A percentile compares a stretch with the other conserved stretches of the same genome.
Evolutionary conservation across 2,797 vertebrate genomes (phyloP).

Genomic region (Tangara arthus): DNA sequence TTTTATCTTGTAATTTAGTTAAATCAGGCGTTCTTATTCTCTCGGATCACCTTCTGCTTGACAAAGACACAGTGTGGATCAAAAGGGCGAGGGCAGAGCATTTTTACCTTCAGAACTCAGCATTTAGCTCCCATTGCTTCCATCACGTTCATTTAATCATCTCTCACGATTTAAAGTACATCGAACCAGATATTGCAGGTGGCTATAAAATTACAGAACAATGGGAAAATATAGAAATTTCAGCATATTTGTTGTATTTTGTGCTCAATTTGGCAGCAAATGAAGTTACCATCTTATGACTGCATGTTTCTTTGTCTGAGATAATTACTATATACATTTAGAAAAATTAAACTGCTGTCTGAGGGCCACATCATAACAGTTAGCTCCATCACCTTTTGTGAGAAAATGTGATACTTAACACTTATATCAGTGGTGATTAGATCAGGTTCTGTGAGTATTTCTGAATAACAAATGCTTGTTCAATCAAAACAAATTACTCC

Average conservation of each 20-base stretch:
- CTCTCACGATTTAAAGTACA: not conserved
- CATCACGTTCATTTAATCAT: not conserved
- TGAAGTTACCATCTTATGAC: not conserved
- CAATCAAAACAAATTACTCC: not conserved
- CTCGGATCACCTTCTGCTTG: slow-evolving; percentile 4
- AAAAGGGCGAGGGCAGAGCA: not conserved
- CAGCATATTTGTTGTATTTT: not conserved
- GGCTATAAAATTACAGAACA: not conserved
- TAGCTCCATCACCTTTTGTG: not conserved
- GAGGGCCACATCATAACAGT: not conserved
- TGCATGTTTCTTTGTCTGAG: not conserved
- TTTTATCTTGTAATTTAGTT: slow-evolving; percentile 1
- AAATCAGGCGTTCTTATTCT: slow-evolving; percentile 20
- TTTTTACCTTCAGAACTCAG: not conserved
- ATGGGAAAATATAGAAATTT: not conserved
- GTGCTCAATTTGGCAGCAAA: not conserved
- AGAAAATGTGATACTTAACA: not conserved
- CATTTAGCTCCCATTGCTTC: not conserved
- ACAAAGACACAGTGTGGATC: not conserved
- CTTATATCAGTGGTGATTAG: not conserved
- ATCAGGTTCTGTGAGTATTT: not conserved
- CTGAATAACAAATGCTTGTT: not conserved
- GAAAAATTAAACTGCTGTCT: not conserved
- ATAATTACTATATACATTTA: not conserved
- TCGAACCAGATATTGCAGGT: not conserved